Conservation (phyloP, 2,797 vertebrate genomes). For the Notoglanidium macrostoma region DNA sequence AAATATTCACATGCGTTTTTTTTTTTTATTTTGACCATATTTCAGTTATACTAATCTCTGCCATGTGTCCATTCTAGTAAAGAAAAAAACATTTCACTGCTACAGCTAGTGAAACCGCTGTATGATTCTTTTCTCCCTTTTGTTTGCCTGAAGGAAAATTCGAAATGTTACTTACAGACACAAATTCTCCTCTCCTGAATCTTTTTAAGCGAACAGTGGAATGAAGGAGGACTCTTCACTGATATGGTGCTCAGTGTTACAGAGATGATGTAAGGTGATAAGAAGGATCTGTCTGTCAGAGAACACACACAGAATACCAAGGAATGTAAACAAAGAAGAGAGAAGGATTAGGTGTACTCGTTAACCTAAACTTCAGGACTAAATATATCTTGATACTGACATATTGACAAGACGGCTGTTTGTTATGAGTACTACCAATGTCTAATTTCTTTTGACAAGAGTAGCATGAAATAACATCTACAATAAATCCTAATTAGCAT, state of each 20-base stretch:
- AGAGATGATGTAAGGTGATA: background rate
- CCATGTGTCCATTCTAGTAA: background rate
- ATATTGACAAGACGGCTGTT: background rate
- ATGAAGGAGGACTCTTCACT: background rate
- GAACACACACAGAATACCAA: background rate
- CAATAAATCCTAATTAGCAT: background rate
- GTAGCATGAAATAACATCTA: background rate
- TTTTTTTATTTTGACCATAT: background rate
- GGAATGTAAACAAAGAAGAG: background rate
- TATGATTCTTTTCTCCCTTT: background rate
- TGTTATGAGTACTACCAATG: background rate
- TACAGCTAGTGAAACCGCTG: background rate
- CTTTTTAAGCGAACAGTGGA: background rate
- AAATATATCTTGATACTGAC: background rate
- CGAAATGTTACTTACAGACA: background rate
- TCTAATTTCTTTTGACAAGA: background rate
- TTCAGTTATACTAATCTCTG: background rate
- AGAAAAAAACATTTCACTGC: background rate
- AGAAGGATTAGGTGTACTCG: background rate
- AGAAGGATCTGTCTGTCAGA: constrained; percentile 4
- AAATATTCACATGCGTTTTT: background rate
- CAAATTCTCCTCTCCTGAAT: background rate
- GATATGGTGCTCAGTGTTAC: background rate
- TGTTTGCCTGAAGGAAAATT: background rate
- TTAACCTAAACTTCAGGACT: background rate